A percentile compares a stretch with the other conserved stretches of the same genome.
These are phyloP conservation scores for Ichneumoninae sp. DNA, from an alignment of 2,888 invertebrate genomes.

Conservation along the genomic window DNA sequence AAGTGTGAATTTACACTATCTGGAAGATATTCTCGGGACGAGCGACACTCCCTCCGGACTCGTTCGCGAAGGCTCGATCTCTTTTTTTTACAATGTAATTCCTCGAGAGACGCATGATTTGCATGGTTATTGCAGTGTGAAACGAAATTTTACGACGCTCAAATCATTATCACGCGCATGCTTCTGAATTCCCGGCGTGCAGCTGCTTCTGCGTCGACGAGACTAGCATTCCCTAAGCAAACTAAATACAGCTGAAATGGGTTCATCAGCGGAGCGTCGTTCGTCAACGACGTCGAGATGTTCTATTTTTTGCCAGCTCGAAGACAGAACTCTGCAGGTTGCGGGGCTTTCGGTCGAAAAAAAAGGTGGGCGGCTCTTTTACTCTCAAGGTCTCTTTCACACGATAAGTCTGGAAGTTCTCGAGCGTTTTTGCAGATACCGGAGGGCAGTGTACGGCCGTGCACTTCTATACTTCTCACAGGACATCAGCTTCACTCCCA, in stretches of 20 bases:
- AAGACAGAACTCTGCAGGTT: conserved; percentile 27
- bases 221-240: conserved; percentile 1
- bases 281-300: conserved; percentile 6
- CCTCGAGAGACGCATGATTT: conserved; percentile 57
- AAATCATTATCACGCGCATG: conserved; percentile 68
- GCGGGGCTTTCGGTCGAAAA: not conserved
- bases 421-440: conserved; percentile 11
- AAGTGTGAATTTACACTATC: conserved; percentile 28
- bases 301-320: conserved; percentile 26
- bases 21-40: not conserved
- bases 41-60: conserved; percentile 13
- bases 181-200: conserved; percentile 53
- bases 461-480: conserved; percentile 51
- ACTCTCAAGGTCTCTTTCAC: conserved; percentile 52
- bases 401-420: conserved; percentile 39
- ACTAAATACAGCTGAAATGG: conserved; percentile 5
- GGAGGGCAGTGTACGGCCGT: conserved; percentile 7
- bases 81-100: conserved; percentile 58
- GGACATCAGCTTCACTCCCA: conserved; percentile 69
- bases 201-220: conserved; percentile 54
- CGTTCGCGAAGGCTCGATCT: conserved; percentile 27
- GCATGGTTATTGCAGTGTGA: conserved; percentile 74
- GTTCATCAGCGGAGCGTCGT: conserved; percentile 12
- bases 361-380: conserved; percentile 49
- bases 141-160: conserved; percentile 69